Evolutionary conservation across 1,140 invertebrate genomes (phyloP).

Genomic region (Bombus consobrinus): DNA sequence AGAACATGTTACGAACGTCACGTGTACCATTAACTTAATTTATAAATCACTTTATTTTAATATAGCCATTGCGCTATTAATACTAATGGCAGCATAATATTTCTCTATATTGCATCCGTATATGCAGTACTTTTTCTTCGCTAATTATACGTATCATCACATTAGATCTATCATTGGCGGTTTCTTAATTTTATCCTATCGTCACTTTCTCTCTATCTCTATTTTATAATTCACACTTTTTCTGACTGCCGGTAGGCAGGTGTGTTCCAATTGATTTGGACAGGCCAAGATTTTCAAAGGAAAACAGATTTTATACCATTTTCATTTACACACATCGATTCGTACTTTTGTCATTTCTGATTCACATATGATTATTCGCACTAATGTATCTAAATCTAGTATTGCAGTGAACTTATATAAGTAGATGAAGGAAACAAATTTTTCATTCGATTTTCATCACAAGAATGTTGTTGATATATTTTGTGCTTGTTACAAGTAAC

Average conservation of each 20-base stretch:
- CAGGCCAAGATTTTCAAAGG: background rate
- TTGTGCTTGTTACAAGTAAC: constrained; percentile 15
- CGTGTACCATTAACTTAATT: constrained; percentile 65
- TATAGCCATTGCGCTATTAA: constrained; percentile 53
- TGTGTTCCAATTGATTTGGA: background rate
- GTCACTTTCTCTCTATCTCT: constrained; percentile 31
- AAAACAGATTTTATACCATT: background rate
- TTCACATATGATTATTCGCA: background rate
- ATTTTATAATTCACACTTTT: constrained; percentile 25
- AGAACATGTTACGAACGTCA: constrained; percentile 55
- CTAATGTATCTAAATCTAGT: constrained; percentile 1
- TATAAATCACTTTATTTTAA: constrained; percentile 61
- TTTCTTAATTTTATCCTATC: constrained; percentile 35
- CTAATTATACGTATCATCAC: constrained; percentile 51
- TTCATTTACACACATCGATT: constrained; percentile 1
- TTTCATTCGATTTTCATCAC: background rate
- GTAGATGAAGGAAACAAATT: background rate
- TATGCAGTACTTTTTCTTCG: constrained; percentile 5
- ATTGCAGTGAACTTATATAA: background rate
- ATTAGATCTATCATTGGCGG: constrained; percentile 49
- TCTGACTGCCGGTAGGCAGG: constrained; percentile 39
- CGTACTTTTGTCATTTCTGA: background rate
- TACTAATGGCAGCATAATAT: constrained; percentile 67
- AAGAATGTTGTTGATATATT: constrained; percentile 3
- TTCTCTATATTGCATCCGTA: constrained; percentile 29